phyloP scores from a whole-genome alignment of 2,888 invertebrate genomes.

The Harpalus rufipes region DNA sequence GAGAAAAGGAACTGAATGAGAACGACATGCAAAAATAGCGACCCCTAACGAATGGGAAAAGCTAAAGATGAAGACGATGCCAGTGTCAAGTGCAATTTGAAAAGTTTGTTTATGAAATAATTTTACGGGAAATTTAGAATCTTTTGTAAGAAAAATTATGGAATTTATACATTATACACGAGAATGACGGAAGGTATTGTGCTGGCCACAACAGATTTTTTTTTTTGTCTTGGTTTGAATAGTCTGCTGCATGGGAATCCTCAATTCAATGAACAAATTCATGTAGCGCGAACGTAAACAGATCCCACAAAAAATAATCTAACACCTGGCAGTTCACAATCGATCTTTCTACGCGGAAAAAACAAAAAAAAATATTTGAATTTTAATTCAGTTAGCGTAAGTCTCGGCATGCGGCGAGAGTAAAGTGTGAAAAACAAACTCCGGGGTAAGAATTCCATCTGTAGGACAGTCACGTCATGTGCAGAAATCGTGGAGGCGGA shows the following conservation, averaged over 20 bases:
- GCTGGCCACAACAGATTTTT: too few species aligned
- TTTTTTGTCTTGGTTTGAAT: neutral
- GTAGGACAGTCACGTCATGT: slow-evolving; percentile 21
- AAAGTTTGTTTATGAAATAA: too few species aligned
- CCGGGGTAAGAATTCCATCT: slow-evolving; percentile 29
- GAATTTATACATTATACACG: too few species aligned
- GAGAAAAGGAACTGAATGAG: too few species aligned
- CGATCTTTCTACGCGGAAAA: neutral
- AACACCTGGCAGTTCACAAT: slow-evolving; percentile 36
- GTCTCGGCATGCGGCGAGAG: slow-evolving; percentile 23
- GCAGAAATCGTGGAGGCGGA: neutral
- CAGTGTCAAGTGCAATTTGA: too few species aligned
- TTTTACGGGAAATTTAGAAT: too few species aligned
- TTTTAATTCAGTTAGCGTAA: slow-evolving; percentile 57
- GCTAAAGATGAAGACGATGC: too few species aligned
- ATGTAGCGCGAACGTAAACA: slow-evolving; percentile 18
- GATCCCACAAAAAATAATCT: slow-evolving; percentile 9
- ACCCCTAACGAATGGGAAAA: too few species aligned
- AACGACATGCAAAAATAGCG: too few species aligned
- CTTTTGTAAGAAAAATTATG: too few species aligned
- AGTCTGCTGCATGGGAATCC: slow-evolving; percentile 9
- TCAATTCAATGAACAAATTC: slow-evolving; percentile 16
- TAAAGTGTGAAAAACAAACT: slow-evolving; percentile 52
- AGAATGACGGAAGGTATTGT: too few species aligned
- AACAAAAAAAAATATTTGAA: slow-evolving; percentile 56